Conservation (phyloP, 2,113 vertebrate species). For the Motacilla tschutschensis region DNA sequence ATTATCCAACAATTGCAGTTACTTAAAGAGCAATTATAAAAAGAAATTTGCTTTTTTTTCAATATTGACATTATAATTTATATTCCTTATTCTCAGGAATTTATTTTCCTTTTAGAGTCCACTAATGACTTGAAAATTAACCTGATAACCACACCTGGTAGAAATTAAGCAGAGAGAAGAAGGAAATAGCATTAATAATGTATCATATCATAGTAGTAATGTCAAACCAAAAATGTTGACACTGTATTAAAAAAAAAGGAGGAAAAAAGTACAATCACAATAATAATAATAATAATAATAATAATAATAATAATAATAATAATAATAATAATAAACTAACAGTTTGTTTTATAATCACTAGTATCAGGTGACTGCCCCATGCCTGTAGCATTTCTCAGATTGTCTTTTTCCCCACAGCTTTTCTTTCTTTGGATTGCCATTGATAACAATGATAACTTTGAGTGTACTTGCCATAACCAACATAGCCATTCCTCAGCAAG, state of each 20-base stretch:
- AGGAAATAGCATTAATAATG: not conserved
- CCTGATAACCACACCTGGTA: not conserved
- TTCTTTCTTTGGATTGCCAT: not conserved
- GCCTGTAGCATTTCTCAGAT: not conserved
- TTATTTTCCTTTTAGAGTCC: not conserved
- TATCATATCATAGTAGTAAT: not conserved
- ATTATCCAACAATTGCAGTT: not conserved
- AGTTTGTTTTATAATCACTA: not conserved
- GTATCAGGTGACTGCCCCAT: not conserved
- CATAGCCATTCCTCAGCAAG: not conserved
- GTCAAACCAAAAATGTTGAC: not conserved
- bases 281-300: too few relatives aligned
- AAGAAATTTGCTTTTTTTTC: not conserved
- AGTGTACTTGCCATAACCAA: not conserved
- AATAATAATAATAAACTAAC: not conserved
- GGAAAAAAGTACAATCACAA: not conserved
- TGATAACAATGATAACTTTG: not conserved
- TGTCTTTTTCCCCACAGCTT: not conserved
- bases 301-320: too few relatives aligned
- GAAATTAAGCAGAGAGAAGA: not conserved
- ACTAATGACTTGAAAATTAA: slow-evolving; percentile 1
- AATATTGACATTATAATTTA: not conserved
- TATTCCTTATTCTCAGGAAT: not conserved
- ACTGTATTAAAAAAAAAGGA: not conserved
- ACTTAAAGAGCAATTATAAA: not conserved